These are phyloP conservation scores for Troides aeacus DNA, from an alignment of 2,888 invertebrate genomes.

Conservation along the genomic window DNA sequence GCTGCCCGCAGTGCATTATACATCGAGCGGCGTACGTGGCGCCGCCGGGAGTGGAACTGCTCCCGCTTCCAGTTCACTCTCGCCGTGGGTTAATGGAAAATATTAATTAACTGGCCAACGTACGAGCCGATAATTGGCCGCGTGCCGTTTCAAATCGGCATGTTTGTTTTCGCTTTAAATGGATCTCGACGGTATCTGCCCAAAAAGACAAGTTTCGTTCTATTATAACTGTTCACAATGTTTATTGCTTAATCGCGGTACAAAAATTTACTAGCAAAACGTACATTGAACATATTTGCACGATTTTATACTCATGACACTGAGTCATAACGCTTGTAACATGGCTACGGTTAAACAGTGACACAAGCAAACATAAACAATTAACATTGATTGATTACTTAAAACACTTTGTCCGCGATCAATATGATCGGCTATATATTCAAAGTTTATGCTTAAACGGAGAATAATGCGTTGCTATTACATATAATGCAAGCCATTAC, in stretches of 20 bases:
- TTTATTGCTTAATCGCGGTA: no score
- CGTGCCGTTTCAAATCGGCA: conserved; percentile 33
- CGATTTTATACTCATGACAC: no score
- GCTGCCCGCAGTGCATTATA: conserved; percentile 29
- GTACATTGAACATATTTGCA: no score
- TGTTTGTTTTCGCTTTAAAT: conserved; percentile 45
- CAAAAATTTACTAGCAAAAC: no score
- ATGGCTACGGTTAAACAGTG: no score
- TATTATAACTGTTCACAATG: no score
- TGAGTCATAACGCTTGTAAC: no score
- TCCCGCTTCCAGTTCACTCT: conserved; percentile 52
- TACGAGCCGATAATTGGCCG: conserved; percentile 43
- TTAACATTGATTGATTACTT: no score
- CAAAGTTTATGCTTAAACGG: conserved; percentile 16
- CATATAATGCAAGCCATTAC: conserved; percentile 49
- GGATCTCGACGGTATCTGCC: conserved; percentile 2
- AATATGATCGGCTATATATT: conserved; percentile 11
- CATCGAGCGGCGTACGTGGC: conserved; percentile 26
- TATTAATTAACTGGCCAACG: conserved; percentile 46
- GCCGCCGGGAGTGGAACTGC: conserved; percentile 39
- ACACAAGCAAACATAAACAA: no score
- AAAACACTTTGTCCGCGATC: background rate
- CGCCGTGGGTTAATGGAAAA: conserved; percentile 48
- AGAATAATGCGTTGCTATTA: conserved; percentile 25
- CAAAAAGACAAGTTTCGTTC: no score